Evolutionary conservation across 2,797 vertebrate genomes (phyloP).

Genomic region (Todus mexicanus): DNA sequence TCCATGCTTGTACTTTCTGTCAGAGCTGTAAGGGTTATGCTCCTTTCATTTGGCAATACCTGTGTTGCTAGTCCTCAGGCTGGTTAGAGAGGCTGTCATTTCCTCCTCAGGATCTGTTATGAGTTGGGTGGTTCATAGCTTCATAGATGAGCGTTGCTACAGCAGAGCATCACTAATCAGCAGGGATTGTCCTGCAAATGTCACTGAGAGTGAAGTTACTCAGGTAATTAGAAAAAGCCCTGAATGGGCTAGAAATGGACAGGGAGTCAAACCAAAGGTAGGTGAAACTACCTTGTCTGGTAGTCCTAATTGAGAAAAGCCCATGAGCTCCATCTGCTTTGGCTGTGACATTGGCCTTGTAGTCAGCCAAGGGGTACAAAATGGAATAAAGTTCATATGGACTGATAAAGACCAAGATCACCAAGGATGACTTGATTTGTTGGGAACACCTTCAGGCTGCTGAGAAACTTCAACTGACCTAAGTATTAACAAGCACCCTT

Average conservation of each 20-base stretch:
- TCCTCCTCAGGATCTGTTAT: not conserved
- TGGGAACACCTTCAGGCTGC: not conserved
- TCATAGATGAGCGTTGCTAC: not conserved
- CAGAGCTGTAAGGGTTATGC: not conserved
- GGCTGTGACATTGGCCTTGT: not conserved
- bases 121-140: not conserved
- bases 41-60: not conserved
- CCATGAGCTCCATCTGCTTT: not conserved
- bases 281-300: not conserved
- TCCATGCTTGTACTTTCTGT: accelerated
- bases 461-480: not conserved
- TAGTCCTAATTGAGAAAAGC: not conserved
- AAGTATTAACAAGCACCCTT: not conserved
- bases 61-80: not conserved
- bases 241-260: not conserved
- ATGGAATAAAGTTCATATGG: not conserved
- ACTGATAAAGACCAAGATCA: not conserved
- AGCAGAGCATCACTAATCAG: not conserved
- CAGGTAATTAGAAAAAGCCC: not conserved
- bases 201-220: not conserved
- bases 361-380: not conserved
- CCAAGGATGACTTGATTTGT: not conserved
- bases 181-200: not conserved
- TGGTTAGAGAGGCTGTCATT: not conserved
- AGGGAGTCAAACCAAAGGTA: not conserved